Percentiles rank a stretch among this genome's conserved stretches.
phyloP scores from a whole-genome alignment of 2,888 invertebrate genomes.

The Drosophila histrio region DNA sequence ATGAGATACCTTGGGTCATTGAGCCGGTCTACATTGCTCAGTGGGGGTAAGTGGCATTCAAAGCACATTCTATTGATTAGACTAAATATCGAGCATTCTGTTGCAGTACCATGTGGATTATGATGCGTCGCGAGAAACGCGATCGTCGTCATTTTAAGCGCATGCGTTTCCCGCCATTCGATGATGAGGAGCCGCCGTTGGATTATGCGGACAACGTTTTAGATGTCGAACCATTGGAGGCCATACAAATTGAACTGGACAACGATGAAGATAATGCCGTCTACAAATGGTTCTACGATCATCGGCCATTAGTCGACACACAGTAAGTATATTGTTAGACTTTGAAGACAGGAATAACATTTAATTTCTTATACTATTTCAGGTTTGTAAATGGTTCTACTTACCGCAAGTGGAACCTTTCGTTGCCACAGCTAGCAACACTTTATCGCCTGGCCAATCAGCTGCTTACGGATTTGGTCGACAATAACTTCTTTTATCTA shows the following conservation, averaged over 20 bases:
- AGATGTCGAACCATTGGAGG: conserved; percentile 99
- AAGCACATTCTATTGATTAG: conserved; percentile 2
- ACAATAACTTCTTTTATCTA: conserved; percentile 99
- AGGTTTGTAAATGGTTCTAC: conserved; percentile 97
- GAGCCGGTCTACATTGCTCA: conserved; percentile 99
- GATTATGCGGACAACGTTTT: conserved; percentile 99
- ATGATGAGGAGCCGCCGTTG: conserved; percentile 99
- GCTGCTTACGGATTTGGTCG: conserved; percentile 97
- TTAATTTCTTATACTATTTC: conserved; percentile 30
- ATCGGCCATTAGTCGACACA: conserved; percentile 96
- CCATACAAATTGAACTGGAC: conserved; percentile 99
- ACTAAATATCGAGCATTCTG: conserved; percentile 4
- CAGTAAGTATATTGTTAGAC: conserved; percentile 86
- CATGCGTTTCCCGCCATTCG: conserved; percentile 99
- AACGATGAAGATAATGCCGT: conserved; percentile 96
- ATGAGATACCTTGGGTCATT: conserved; percentile 99
- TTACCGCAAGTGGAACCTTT: conserved; percentile 97
- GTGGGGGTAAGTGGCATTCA: conserved; percentile 91
- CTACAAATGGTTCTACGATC: conserved; percentile 99
- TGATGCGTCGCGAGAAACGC: conserved; percentile 99
- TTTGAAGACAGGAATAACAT: background rate
- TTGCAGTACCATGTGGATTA: conserved; percentile 98
- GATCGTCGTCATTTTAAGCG: conserved; percentile 99
- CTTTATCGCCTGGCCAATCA: conserved; percentile 99
- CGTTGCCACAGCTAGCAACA: conserved; percentile 98